Evolutionary conservation across 2,888 invertebrate species (phyloP).

Genomic region (Epiblema foenella): DNA sequence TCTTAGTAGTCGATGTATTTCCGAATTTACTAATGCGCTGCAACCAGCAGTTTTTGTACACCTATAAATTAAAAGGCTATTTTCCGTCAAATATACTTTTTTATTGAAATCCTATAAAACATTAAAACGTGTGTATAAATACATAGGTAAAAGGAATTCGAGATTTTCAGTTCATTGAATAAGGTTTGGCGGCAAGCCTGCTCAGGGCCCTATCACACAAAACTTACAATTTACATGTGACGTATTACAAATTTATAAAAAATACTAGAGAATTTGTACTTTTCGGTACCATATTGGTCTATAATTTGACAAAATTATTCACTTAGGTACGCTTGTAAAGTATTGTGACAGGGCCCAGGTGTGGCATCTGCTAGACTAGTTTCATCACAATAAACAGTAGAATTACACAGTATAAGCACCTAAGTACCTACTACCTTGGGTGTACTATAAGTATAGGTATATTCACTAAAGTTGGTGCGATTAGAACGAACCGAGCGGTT

Average conservation of each 20-base stretch:
- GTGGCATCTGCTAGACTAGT: conserved; percentile 34
- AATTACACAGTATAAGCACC: conserved; percentile 13
- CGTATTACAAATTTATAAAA: too few species aligned
- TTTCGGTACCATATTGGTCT: too few species aligned
- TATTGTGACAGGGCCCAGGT: background rate
- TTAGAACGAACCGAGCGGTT: background rate
- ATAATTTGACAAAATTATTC: too few species aligned
- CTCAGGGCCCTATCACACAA: too few species aligned
- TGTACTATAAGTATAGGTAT: background rate
- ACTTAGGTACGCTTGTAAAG: too few species aligned
- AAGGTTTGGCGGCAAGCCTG: background rate
- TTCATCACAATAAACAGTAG: conserved; percentile 34
- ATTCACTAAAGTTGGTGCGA: background rate
- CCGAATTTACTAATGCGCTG: conserved; percentile 45
- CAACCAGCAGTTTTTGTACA: conserved; percentile 54
- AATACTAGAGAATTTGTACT: too few species aligned
- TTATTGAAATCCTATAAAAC: conserved; percentile 56
- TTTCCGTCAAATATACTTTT: conserved; percentile 62
- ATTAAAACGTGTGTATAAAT: conserved; percentile 66
- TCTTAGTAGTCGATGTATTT: conserved; percentile 29
- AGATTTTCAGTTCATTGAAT: conserved; percentile 60
- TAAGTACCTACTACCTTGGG: conserved; percentile 14
- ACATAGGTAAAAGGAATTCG: conserved; percentile 65
- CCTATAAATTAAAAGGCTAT: conserved; percentile 69
- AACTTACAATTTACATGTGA: too few species aligned